phyloP scores from a whole-genome alignment of 2,888 invertebrate genomes.

The Pyrrhosoma nymphula region DNA sequence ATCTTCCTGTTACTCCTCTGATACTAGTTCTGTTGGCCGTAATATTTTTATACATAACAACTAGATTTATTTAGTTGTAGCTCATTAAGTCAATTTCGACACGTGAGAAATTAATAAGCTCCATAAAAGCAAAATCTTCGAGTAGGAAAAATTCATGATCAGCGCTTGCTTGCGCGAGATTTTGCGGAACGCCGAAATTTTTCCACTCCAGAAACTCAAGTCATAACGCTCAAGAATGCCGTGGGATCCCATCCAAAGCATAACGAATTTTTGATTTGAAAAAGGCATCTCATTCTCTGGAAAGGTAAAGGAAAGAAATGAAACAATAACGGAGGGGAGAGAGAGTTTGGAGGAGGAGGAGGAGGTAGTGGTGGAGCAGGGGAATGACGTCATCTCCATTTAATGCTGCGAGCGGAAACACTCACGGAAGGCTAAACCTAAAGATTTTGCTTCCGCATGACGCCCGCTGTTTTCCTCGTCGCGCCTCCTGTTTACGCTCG shows the following conservation, averaged over 20 bases:
- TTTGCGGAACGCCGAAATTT: neutral
- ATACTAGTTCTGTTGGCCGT: no score
- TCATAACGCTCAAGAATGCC: neutral
- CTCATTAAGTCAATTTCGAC: neutral
- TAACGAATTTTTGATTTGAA: neutral
- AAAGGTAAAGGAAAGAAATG: neutral
- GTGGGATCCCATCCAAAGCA: neutral
- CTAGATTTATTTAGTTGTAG: neutral
- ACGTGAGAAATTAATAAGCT: neutral
- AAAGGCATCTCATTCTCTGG: neutral
- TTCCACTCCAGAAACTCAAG: slow-evolving; percentile 5
- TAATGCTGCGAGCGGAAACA: neutral
- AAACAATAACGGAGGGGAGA: neutral
- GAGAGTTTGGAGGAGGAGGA: neutral
- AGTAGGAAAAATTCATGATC: neutral
- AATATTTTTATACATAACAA: neutral
- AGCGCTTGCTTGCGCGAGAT: neutral
- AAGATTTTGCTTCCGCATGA: neutral
- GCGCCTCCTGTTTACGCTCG: neutral
- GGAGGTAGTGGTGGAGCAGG: neutral
- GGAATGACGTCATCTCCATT: neutral
- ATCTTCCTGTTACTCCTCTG: no score
- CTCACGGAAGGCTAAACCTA: neutral
- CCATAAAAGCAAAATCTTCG: neutral
- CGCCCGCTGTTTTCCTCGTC: neutral